Evolutionary conservation across 2,113 vertebrate genomes (phyloP).

Genomic region (Dolichotis patagonum): DNA sequence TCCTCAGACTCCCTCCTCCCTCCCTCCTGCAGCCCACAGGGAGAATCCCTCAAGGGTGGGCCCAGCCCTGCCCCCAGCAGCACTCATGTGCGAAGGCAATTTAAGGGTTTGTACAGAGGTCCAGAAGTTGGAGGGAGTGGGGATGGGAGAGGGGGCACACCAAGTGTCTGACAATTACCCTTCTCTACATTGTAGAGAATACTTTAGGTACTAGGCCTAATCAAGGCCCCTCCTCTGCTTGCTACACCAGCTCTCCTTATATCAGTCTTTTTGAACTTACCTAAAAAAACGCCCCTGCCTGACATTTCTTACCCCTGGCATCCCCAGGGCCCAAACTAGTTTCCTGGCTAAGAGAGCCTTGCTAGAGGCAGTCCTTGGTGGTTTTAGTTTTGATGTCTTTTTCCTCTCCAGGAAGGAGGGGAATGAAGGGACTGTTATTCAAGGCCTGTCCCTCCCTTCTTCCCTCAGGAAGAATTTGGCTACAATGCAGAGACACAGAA

Average conservation of each 20-base stretch:
- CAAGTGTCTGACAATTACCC: conserved; percentile 60
- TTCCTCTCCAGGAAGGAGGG: conserved; percentile 55
- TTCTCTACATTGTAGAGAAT: conserved; percentile 53
- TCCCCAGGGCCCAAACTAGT: conserved; percentile 45
- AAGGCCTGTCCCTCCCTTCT: conserved; percentile 33
- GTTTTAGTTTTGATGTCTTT: conserved; percentile 22
- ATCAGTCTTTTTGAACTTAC: conserved; percentile 45
- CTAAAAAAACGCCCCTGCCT: background rate
- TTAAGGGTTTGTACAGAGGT: conserved; percentile 64
- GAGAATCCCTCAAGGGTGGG: conserved; percentile 79
- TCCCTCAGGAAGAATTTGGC: conserved; percentile 96
- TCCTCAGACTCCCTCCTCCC: conserved; percentile 70
- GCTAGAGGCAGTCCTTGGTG: conserved; percentile 39
- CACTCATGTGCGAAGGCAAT: conserved; percentile 77
- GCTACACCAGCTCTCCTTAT: conserved; percentile 60
- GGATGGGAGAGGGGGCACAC: background rate
- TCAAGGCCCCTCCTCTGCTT: conserved; percentile 60
- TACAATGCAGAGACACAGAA: conserved; percentile 98
- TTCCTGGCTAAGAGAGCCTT: conserved; percentile 61
- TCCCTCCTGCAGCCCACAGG: conserved; percentile 79
- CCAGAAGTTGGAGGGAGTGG: background rate
- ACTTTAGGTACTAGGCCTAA: conserved; percentile 67
- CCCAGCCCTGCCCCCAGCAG: conserved; percentile 76
- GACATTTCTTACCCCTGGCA: conserved; percentile 45
- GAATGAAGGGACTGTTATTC: conserved; percentile 33